Conservation (phyloP, 2,113 vertebrate species). For the Lycaon pictus region DNA sequence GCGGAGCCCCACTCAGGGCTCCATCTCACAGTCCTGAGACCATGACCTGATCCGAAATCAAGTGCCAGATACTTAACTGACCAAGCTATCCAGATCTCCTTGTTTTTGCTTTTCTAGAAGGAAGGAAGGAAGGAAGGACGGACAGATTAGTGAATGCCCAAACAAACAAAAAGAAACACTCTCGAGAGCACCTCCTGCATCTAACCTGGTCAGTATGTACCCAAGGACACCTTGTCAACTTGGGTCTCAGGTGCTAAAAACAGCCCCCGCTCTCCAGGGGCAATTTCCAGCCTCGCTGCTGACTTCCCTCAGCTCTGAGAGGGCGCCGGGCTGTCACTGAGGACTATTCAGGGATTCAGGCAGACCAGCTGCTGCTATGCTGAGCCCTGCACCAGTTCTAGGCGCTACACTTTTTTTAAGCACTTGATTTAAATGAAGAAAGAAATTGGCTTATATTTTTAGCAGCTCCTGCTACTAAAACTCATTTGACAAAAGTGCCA, state of each 20-base stretch:
- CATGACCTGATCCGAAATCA: background rate
- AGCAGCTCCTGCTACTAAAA: conserved; percentile 84
- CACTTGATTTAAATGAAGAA: conserved; percentile 80
- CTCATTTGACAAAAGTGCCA: conserved; percentile 85
- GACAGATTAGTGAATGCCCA: background rate
- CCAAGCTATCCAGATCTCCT: background rate
- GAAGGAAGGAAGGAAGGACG: background rate
- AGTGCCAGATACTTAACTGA: background rate
- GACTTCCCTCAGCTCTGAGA: background rate
- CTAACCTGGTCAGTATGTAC: background rate
- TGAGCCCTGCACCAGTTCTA: conserved; percentile 70
- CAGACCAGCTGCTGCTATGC: background rate
- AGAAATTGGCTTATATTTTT: conserved; percentile 84
- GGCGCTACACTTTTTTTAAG: conserved; percentile 76
- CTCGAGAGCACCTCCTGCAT: background rate
- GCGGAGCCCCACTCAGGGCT: background rate
- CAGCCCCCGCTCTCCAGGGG: background rate
- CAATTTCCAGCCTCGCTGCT: background rate
- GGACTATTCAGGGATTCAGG: background rate
- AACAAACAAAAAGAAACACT: background rate
- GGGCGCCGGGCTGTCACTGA: conserved; percentile 2
- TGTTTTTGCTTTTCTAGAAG: background rate
- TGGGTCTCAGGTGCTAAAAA: background rate
- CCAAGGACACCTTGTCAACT: conserved; percentile 12
- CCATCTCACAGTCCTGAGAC: background rate